A percentile compares a stretch with the other conserved stretches of the same genome.
These are phyloP conservation scores for Bombyx mandarina DNA, from an alignment of 1,140 invertebrate species.

Conservation along the genomic window DNA sequence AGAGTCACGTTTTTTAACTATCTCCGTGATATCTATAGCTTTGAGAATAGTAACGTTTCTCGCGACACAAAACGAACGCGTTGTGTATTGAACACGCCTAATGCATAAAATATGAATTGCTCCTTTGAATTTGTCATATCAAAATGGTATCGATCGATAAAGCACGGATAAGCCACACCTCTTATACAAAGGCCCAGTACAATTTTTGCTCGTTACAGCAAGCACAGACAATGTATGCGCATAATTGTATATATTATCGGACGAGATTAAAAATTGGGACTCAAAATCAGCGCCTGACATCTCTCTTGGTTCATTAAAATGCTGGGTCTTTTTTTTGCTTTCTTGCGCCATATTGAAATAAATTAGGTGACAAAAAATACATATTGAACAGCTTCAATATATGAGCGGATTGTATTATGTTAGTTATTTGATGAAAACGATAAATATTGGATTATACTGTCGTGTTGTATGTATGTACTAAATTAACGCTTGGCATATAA, in stretches of 20 bases:
- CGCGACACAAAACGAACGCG: conserved; percentile 1
- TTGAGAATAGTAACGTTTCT: not conserved
- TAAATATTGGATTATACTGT: no score
- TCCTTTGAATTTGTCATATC: conserved; percentile 55
- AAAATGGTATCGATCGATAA: conserved; percentile 29
- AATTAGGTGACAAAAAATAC: no score
- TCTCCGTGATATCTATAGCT: no score
- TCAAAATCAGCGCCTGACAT: conserved; percentile 8
- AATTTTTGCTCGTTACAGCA: conserved; percentile 42
- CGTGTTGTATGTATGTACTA: no score
- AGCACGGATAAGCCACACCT: conserved; percentile 18
- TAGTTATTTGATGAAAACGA: no score
- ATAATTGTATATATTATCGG: conserved; percentile 23
- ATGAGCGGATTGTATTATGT: no score
- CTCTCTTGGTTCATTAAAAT: conserved; percentile 1
- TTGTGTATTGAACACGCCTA: conserved; percentile 29
- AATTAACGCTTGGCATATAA: no score
- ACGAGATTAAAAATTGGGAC: conserved; percentile 3
- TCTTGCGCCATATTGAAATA: no score
- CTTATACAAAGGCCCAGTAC: conserved; percentile 20
- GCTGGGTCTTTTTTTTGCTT: not conserved
- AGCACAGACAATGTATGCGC: conserved; percentile 25
- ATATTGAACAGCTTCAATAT: no score
- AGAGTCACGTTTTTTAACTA: no score
- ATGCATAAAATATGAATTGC: conserved; percentile 58